These are phyloP conservation scores for Grapholita molesta DNA, from an alignment of 1,140 invertebrate species.

Conservation along the genomic window DNA sequence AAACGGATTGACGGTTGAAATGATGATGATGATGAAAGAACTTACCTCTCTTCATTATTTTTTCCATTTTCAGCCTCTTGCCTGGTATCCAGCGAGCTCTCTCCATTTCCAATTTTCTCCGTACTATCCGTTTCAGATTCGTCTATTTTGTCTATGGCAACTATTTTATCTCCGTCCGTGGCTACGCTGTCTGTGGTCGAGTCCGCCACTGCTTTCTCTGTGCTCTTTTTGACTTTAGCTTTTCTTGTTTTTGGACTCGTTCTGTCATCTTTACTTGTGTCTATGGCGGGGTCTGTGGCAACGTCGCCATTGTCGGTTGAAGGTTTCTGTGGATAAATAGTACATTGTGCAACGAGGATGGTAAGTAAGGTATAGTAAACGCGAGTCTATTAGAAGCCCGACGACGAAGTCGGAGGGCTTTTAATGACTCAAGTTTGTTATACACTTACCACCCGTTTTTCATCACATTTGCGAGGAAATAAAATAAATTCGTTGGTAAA, in stretches of 20 bases:
- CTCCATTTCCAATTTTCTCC: background rate
- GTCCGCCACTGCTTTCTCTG: background rate
- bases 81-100: background rate
- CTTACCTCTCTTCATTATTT: background rate
- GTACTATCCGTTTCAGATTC: background rate
- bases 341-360: too few relatives aligned
- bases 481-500: too few relatives aligned
- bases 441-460: too few relatives aligned
- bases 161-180: background rate
- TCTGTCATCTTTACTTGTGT: background rate
- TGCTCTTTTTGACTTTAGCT: background rate
- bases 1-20: too few relatives aligned
- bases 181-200: background rate
- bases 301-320: too few relatives aligned
- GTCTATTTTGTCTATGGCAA: background rate
- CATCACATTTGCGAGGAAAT: too few relatives aligned
- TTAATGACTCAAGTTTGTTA: too few relatives aligned
- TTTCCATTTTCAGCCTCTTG: background rate
- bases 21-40: background rate
- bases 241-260: background rate
- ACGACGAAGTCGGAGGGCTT: too few relatives aligned
- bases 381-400: too few relatives aligned
- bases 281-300: background rate
- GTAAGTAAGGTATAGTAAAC: too few relatives aligned
- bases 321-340: background rate